phyloP scores from a whole-genome alignment of 2,888 invertebrate genomes.

The Campoletis raptor region DNA sequence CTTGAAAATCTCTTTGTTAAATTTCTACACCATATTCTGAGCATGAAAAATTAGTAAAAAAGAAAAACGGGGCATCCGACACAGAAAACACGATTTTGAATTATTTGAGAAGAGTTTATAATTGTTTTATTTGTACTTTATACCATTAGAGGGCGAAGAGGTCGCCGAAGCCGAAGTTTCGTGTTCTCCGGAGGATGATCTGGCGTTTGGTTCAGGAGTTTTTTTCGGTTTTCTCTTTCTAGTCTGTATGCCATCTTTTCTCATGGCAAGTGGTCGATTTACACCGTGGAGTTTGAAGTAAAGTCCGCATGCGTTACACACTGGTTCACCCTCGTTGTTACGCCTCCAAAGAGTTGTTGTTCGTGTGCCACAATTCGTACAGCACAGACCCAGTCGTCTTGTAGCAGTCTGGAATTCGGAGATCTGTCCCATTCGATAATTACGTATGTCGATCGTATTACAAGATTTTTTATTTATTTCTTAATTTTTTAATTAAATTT shows the following conservation, averaged over 20 bases:
- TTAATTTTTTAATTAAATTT: neutral
- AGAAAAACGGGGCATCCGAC: neutral
- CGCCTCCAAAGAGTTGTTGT: slow-evolving; percentile 99
- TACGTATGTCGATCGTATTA: slow-evolving; percentile 74
- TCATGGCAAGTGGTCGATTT: slow-evolving; percentile 96
- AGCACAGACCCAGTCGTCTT: slow-evolving; percentile 95
- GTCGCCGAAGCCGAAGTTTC: slow-evolving; percentile 80
- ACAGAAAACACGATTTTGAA: neutral
- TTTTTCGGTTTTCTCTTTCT: slow-evolving; percentile 97
- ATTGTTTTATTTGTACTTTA: slow-evolving; percentile 56
- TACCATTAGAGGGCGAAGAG: slow-evolving; percentile 81
- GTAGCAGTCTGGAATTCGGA: slow-evolving; percentile 91
- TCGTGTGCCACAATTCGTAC: slow-evolving; percentile 98
- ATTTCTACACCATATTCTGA: no score
- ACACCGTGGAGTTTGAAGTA: slow-evolving; percentile 98
- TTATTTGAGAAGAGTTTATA: neutral
- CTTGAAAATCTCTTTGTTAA: no score
- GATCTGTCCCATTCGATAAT: slow-evolving; percentile 85
- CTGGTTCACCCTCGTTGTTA: slow-evolving; percentile 99
- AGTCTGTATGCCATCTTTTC: slow-evolving; percentile 98
- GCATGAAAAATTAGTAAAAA: no score
- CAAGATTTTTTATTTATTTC: slow-evolving; percentile 33
- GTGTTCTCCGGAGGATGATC: slow-evolving; percentile 78
- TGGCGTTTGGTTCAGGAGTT: slow-evolving; percentile 85
- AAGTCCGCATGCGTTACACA: slow-evolving; percentile 99